Evolutionary conservation across 2,113 vertebrate genomes (phyloP).

Genomic region (Garra rufa): DNA sequence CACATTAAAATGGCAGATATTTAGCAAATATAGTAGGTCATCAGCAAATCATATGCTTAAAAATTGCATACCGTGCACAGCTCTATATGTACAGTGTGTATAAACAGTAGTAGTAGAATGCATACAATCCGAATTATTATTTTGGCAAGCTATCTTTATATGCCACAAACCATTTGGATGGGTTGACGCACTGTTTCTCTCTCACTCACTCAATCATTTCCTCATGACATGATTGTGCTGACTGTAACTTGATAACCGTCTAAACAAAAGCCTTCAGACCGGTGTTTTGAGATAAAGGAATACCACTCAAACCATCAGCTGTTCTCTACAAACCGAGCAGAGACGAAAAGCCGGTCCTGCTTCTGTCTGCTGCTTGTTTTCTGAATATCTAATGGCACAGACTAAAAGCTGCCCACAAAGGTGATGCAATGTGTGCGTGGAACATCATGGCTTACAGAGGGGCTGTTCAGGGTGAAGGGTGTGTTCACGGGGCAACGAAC

Average conservation of each 20-base stretch:
- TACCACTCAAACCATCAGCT: not conserved
- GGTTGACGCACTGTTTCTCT: not conserved
- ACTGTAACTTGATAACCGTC: constrained; percentile 1
- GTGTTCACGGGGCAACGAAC: constrained; percentile 61
- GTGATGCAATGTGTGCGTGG: not conserved
- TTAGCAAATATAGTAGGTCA: not conserved
- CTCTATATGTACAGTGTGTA: not conserved
- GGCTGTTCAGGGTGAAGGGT: constrained; percentile 52
- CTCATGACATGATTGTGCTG: not conserved
- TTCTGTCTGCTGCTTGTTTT: not conserved
- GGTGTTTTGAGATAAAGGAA: not conserved
- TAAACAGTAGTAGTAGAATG: not conserved
- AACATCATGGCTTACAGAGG: not conserved
- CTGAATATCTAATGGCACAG: too few species aligned
- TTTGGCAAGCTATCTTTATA: not conserved
- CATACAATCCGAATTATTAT: not conserved
- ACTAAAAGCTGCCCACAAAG: not conserved
- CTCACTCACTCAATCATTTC: not conserved
- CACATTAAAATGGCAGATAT: not conserved
- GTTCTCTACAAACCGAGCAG: constrained; percentile 1
- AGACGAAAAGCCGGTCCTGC: constrained; percentile 44
- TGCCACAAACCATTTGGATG: not conserved
- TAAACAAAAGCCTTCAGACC: not conserved
- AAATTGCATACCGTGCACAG: not conserved
- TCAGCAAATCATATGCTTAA: not conserved